A percentile compares a stretch with the other conserved stretches of the same genome.
Conservation (phyloP, 1,140 invertebrate genomes). For the Drosophila ohnishii region DNA sequence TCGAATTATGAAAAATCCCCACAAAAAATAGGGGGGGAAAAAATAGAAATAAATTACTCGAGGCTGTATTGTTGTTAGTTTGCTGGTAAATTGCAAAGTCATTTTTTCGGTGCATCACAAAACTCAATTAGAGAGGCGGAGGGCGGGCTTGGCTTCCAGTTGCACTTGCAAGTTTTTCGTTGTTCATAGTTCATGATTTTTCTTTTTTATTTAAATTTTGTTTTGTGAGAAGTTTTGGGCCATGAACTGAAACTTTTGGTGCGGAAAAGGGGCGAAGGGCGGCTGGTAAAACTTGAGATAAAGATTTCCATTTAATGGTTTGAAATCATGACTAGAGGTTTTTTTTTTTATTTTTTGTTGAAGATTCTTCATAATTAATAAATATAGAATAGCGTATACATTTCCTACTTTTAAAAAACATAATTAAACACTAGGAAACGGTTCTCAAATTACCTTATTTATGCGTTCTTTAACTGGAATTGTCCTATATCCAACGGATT, state of each 20-base stretch:
- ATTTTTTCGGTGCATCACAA: constrained; percentile 37
- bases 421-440: not conserved
- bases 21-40: constrained; percentile 4
- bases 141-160: constrained; percentile 9
- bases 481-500: not conserved
- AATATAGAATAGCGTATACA: not conserved
- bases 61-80: constrained; percentile 9
- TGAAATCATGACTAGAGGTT: constrained; percentile 15
- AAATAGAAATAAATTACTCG: constrained; percentile 22
- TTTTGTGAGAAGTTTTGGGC: constrained; percentile 43
- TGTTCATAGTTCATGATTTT: constrained; percentile 14
- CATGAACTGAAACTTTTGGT: constrained; percentile 20
- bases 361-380: not conserved
- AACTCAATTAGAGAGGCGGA: constrained; percentile 39
- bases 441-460: not conserved
- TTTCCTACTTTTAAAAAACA: not conserved
- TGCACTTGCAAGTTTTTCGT: constrained; percentile 27
- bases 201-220: constrained; percentile 14
- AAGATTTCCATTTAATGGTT: constrained; percentile 30
- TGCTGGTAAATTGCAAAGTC: constrained; percentile 39
- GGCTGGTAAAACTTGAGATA: constrained; percentile 21
- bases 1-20: constrained; percentile 20
- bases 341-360: not conserved
- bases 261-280: constrained; percentile 12
- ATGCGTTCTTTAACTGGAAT: not conserved